Percentiles rank a stretch among this genome's conserved stretches.
Conservation (phyloP, 2,888 invertebrate species). For the Anodontia alba region DNA sequence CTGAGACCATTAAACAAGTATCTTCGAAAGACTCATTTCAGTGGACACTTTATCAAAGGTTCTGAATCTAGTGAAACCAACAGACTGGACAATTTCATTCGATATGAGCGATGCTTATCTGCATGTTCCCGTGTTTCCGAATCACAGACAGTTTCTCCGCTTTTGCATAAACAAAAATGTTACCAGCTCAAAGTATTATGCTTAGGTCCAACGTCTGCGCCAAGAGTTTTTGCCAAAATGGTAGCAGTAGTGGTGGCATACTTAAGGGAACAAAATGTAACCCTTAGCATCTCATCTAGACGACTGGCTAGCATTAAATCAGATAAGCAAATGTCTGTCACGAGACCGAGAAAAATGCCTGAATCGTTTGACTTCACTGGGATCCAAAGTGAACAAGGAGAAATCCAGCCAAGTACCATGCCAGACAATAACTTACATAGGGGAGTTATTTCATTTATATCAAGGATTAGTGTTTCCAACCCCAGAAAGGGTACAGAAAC, state of each 20-base stretch:
- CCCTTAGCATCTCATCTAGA: conserved; percentile 40
- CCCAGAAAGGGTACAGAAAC: conserved; percentile 31
- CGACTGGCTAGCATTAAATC: conserved; percentile 28
- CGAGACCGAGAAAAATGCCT: conserved; percentile 31
- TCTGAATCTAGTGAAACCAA: too few species aligned
- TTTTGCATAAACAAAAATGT: too few species aligned
- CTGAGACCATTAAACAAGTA: conserved; percentile 49
- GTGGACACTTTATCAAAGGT: too few species aligned
- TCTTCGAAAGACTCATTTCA: conserved; percentile 44
- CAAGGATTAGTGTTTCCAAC: conserved; percentile 34
- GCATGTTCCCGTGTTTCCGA: too few species aligned
- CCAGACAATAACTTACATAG: conserved; percentile 39
- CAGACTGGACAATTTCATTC: too few species aligned
- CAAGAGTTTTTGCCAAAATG: too few species aligned
- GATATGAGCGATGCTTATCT: too few species aligned
- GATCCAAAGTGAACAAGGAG: conserved; percentile 51
- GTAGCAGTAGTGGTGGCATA: too few species aligned
- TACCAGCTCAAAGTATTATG: too few species aligned
- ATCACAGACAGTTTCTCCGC: too few species aligned
- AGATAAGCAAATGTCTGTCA: conserved; percentile 1
- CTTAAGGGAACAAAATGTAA: conserved; percentile 27
- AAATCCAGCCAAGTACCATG: conserved; percentile 36
- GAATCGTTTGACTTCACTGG: conserved; percentile 34
- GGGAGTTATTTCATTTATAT: conserved; percentile 26
- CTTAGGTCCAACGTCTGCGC: too few species aligned